Percentiles rank a stretch among this genome's conserved stretches.
Evolutionary conservation across 1,140 invertebrate species (phyloP).

Genomic region (Chionoecetes opilio): DNA sequence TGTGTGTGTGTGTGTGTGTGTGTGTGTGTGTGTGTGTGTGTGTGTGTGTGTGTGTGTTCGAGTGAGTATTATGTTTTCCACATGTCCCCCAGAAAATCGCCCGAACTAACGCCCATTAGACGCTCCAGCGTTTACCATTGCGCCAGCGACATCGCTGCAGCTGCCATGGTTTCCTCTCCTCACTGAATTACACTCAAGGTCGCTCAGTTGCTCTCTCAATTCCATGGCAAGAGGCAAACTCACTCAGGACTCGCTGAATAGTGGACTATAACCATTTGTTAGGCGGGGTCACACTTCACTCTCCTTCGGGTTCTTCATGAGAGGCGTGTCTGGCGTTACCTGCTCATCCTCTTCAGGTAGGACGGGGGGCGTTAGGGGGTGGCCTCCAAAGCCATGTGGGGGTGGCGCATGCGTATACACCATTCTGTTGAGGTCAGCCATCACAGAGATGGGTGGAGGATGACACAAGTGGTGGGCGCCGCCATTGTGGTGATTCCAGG

Average conservation of each 20-base stretch:
- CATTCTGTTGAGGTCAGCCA: slow-evolving; percentile 36
- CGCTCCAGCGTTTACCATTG: background rate
- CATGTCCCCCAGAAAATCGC: background rate
- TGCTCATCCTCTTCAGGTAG: slow-evolving; percentile 64
- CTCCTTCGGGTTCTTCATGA: slow-evolving; percentile 72
- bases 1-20: slow-evolving; percentile 47
- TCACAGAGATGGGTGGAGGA: background rate
- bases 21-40: slow-evolving; percentile 51
- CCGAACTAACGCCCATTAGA: background rate
- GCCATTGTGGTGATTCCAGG: background rate
- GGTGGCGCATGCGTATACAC: slow-evolving; percentile 52
- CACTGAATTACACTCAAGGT: background rate
- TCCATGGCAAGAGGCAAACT: background rate
- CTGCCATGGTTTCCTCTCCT: background rate
- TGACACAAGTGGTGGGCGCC: slow-evolving; percentile 15
- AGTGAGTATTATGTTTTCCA: background rate
- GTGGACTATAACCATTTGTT: background rate
- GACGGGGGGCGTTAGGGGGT: slow-evolving; percentile 59
- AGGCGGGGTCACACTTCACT: slow-evolving; percentile 69
- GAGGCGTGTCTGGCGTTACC: slow-evolving; percentile 63
- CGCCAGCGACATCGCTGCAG: background rate
- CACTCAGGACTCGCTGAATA: background rate
- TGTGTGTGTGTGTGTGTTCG: background rate
- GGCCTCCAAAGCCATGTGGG: slow-evolving; percentile 62
- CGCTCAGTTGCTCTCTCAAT: background rate